phyloP scores from a whole-genome alignment of 2,113 vertebrate species.

The Melospiza melodia region DNA sequence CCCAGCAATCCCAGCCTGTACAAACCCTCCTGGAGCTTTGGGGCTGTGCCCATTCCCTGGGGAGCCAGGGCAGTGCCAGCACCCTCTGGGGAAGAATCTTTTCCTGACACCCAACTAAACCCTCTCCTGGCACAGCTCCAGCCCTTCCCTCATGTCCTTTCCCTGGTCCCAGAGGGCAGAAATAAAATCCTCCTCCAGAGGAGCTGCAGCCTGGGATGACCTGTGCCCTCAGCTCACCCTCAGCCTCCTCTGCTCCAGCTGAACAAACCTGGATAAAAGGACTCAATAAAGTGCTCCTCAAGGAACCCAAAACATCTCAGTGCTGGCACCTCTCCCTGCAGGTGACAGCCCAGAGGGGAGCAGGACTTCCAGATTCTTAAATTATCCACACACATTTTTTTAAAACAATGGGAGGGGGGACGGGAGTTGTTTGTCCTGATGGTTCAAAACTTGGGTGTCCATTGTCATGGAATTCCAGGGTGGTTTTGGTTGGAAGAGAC shows the following conservation, averaged over 20 bases:
- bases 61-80: not conserved
- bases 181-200: not conserved
- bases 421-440: too few species aligned
- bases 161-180: not conserved
- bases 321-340: not conserved
- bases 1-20: too few species aligned
- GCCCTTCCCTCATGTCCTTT: fast-evolving
- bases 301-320: not conserved
- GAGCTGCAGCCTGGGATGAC: not conserved
- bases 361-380: not conserved
- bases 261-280: not conserved
- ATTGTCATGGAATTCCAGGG: too few species aligned
- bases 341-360: not conserved
- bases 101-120: too few species aligned
- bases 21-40: not conserved
- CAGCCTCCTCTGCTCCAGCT: not conserved
- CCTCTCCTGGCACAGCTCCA: not conserved
- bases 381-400: not conserved
- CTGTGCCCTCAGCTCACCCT: not conserved
- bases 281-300: not conserved
- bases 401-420: too few species aligned
- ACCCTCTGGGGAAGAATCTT: not conserved
- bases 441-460: too few species aligned
- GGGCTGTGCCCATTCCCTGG: fast-evolving
- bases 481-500: too few species aligned